Evolutionary conservation across 2,888 invertebrate species (phyloP), one percentile per base, ranked within the genome.

Genomic region (Sminthurides aquaticus): DNA sequence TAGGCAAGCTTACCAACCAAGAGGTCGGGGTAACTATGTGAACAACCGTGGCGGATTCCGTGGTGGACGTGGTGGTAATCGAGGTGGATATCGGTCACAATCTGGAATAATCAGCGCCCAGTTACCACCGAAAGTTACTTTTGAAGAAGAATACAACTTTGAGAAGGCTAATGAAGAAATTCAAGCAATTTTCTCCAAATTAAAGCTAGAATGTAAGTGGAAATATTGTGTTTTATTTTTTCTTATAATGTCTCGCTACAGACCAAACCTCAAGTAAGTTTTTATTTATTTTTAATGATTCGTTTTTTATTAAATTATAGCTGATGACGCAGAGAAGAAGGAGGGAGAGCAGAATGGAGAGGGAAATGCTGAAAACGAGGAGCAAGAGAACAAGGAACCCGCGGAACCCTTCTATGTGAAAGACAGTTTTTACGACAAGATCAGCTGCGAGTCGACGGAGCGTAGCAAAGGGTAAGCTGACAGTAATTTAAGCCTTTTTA

Each of bases 361-460:
- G 27, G 64, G 62, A 61, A 68, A 54, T 68, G 66, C 52, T 58
- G 69, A 58, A 64, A 65, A 57, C 63, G 71, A 62, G 62, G 91
- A 90, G 77, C 84, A 85, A 11, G 89, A 89, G 70, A 87, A 87
- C 58, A 88, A 89, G 69, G 79, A 80, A 24, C 81, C 82, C 18
- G 84, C 85, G 74, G 81, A 82, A 66, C 83, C 85, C 73, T 91
- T 85, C 77, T 99, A 99, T 78, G 94, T 98, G 81, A 97, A 96
- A 82, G 85, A 86, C 75, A 97, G 97, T 71, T 99, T 99, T 86
- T 99, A 99, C 79, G 99, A 99, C 81, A 94, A 91, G 79, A 99
- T 99, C 77, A 97, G 96, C 75, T 99, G 99, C 79, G 98, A 99
- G 79, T 93, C 98, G 68, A 89, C 92, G 49, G 96, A 96, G 80